Evolutionary conservation across 2,888 invertebrate genomes (phyloP), one percentile per base, ranked within the genome.

Genomic region (Hofmannophila pseudospretella): DNA sequence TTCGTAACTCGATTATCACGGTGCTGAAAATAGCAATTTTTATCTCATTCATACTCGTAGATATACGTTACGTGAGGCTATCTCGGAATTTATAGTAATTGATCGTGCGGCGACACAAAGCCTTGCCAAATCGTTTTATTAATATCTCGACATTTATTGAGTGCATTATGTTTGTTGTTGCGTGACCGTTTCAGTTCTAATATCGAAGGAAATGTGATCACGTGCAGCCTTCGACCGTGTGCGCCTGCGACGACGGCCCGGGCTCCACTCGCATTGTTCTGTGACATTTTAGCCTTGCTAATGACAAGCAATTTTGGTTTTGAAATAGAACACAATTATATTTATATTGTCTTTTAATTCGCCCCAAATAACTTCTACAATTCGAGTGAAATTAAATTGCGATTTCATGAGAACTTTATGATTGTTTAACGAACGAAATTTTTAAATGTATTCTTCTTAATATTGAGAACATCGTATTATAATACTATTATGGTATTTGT

Each of bases 201-300:
- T 72, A 61, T 67, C 68, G 57, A 56, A 69, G 74, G 75, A 84
- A 85, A 84, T 81, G 76, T 58, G 71, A 73, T 81, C 85, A 82
- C 84, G 80, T 79, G 56, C 81, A 72, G 73, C 80, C 81, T 79
- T 79, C 80, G 70, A 57, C 66, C 67, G 67, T 27, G 23, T 27
- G 22, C 22, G 32, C 22, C 14, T 59, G 68, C 60, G 72, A 76
- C 74, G 77, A 64, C 59, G 61, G 45, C 41, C 57, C 63, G 58
- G 61, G 51, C 52, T 53, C 55, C 56, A 60, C 68, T 61, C 59
- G 75, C 73, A 85, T 85, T 86, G 86, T 85, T 84, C 85, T 79
- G 75, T 84, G 86, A 85, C 84, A 86, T 85, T 86, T 85, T 66
- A 81, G 81, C 69, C 73, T 73, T 64, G 70, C 81, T 82, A 85